Conservation (phyloP, 2,113 vertebrate species). For the Menura novaehollandiae region DNA sequence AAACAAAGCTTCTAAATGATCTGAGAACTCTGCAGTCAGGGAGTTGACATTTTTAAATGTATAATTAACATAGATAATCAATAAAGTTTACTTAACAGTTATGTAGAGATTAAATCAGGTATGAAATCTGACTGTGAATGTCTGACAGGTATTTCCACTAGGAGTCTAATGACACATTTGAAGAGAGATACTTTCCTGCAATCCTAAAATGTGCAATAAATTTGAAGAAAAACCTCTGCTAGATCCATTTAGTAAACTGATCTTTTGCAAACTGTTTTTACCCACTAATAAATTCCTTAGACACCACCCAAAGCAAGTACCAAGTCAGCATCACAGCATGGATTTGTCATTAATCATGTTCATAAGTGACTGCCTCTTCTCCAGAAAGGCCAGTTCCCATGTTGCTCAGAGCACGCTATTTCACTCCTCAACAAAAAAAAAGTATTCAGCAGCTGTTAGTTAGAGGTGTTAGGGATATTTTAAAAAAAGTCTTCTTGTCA, state of each 20-base stretch:
- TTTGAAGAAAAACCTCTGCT: neutral
- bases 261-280: slow-evolving; percentile 17
- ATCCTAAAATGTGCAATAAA: neutral
- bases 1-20: neutral
- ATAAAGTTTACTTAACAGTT: neutral
- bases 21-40: neutral
- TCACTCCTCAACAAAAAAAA: neutral
- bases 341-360: neutral
- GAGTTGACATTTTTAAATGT: neutral
- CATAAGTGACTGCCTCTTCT: neutral
- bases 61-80: neutral
- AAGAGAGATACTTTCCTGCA: neutral
- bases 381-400: neutral
- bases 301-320: neutral
- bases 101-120: neutral
- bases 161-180: neutral
- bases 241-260: slow-evolving; percentile 26
- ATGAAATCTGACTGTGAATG: neutral
- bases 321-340: neutral
- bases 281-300: slow-evolving; percentile 21
- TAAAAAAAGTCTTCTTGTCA: neutral
- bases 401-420: neutral
- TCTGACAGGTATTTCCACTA: neutral
- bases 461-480: neutral
- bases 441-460: neutral